These are phyloP conservation scores for Chironomus riparius DNA, from an alignment of 2,888 invertebrate species.

Conservation along the genomic window DNA sequence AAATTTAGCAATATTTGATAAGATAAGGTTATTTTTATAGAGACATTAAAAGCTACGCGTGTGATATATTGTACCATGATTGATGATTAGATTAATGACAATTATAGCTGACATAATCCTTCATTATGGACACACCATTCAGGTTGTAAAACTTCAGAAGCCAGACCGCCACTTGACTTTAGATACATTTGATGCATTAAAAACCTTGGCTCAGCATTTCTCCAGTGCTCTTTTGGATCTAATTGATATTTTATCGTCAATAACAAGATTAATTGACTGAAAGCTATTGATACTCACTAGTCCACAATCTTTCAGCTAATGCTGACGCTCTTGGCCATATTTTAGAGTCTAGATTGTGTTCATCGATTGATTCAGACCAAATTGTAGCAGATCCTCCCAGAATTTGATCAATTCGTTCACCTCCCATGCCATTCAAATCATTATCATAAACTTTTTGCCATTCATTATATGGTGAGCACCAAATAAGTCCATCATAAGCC, in stretches of 20 bases:
- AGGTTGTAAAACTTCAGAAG: conserved; percentile 60
- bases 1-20: background rate
- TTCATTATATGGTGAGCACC: conserved; percentile 75
- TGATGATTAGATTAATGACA: too few relatives aligned
- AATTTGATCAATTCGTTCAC: conserved; percentile 41
- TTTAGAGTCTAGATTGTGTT: conserved; percentile 51
- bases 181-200: conserved; percentile 35
- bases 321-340: conserved; percentile 73
- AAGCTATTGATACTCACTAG: conserved; percentile 48
- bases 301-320: conserved; percentile 66
- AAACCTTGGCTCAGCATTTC: conserved; percentile 41
- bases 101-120: conserved; percentile 33
- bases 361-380: conserved; percentile 69
- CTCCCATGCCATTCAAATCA: conserved; percentile 49
- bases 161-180: conserved; percentile 52
- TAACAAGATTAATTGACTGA: conserved; percentile 41
- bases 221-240: conserved; percentile 50
- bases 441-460: conserved; percentile 74
- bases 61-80: too few relatives aligned
- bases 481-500: conserved; percentile 67
- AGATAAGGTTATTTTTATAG: background rate
- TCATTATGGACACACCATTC: conserved; percentile 72
- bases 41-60: too few relatives aligned
- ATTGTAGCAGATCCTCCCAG: conserved; percentile 65
- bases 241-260: background rate